Evolutionary conservation across 2,113 vertebrate species (phyloP).

Genomic region (Drymodes brunneopygia): DNA sequence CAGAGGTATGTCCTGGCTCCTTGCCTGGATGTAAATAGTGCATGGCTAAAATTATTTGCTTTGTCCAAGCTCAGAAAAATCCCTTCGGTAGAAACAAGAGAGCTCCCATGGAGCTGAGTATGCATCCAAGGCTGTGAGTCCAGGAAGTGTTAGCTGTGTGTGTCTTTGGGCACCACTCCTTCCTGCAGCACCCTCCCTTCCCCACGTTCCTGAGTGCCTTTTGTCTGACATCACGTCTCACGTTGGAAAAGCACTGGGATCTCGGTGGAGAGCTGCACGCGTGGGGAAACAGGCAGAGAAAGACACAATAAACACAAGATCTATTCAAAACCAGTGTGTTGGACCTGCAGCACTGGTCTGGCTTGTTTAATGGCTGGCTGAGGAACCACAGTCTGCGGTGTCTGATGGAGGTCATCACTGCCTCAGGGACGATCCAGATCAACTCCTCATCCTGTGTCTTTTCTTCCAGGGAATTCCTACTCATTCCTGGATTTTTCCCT

Average conservation of each 20-base stretch:
- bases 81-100: not conserved
- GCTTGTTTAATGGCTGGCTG: not conserved
- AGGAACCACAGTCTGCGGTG: not conserved
- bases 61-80: not conserved
- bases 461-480: not conserved
- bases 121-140: not conserved
- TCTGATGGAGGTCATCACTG: not conserved
- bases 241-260: not conserved
- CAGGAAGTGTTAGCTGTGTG: not conserved
- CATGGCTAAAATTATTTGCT: not conserved
- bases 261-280: rapidly evolving
- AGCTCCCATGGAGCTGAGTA: not conserved
- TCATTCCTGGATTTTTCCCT: not conserved
- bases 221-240: not conserved
- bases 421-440: not conserved
- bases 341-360: not conserved
- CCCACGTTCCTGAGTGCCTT: not conserved
- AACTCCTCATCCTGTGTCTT: not conserved
- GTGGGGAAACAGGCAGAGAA: not conserved
- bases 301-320: not conserved
- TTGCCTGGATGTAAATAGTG: conserved; percentile 11
- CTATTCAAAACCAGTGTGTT: not conserved
- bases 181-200: not conserved
- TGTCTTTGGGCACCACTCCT: not conserved
- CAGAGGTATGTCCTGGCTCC: conserved; percentile 12